Evolutionary conservation across 2,888 invertebrate genomes (phyloP), one percentile per base, ranked within the genome.

Genomic region (Eupithecia tripunctaria): DNA sequence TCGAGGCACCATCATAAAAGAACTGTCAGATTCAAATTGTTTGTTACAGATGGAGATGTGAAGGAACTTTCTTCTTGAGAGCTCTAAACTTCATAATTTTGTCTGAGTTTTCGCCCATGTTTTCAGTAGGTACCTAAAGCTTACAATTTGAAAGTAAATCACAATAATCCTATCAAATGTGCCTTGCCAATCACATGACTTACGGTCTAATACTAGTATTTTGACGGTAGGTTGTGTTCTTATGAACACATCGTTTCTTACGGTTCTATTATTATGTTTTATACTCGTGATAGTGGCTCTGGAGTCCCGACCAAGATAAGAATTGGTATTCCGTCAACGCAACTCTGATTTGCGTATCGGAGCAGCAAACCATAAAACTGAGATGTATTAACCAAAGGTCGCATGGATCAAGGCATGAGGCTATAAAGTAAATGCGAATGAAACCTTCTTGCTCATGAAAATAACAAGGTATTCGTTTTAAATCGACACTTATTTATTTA

Each of bases 271-370:
- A 51, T 51, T 21, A 10, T 18, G 18, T n/a, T n/a, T n/a, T n/a
- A n/a, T n/a, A 60, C 29, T 29, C 29, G 18, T 60, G 60, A 60
- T 60, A 29, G 29, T 27, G 60, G 29, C 60, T 60, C 29, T 29
- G 7, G 18, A 8, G 6, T 29, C 15, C 18, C 29, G 21, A 29
- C 15, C 7, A 29, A 18, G 41, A n/a, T 41, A 38, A 41, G 29
- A 68, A 59, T 73, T 70, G 36, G 18, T 71, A 70, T 73, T 73
- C 68, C 36, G 29, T 59, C 47, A 41, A 67, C 56, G 70, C 10
- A 36, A 38, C 36, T 41, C 25, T 65, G 65, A 59, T 59, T 67
- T 68, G 43, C 59, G 21, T 69, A 62, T 21, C 10, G 18, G 14
- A 36, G 43, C 43, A 12, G 56, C 18, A 65, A 41, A 1, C 51